Percentiles rank a stretch among this genome's conserved stretches.
Evolutionary conservation across 1,140 invertebrate genomes (phyloP).

Genomic region (Achatina immaculata): DNA sequence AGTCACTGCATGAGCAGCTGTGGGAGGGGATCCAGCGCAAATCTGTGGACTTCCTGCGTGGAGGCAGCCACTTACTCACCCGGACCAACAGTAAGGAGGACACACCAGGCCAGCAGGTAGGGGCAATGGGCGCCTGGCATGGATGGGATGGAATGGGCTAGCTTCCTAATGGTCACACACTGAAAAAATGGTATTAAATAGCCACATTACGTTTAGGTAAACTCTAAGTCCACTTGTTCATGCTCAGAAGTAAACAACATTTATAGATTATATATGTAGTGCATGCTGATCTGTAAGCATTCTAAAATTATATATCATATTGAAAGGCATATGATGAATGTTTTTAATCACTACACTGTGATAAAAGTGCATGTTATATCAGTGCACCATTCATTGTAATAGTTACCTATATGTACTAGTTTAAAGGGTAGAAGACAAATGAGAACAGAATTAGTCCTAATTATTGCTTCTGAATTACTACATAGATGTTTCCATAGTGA

Average conservation of each 20-base stretch:
- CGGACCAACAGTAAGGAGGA: conserved; percentile 63
- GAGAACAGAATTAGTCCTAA: too few relatives aligned
- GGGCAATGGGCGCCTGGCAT: conserved; percentile 4
- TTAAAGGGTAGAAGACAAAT: too few relatives aligned
- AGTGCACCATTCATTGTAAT: not conserved
- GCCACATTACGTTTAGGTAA: too few relatives aligned
- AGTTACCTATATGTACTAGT: not conserved
- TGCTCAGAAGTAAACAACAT: too few relatives aligned
- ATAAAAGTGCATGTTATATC: not conserved
- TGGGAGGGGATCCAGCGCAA: conserved; percentile 67
- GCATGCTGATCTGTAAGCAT: not conserved
- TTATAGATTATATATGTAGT: not conserved
- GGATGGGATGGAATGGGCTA: not conserved
- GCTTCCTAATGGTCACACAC: too few relatives aligned
- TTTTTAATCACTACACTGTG: not conserved
- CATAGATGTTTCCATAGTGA: too few relatives aligned
- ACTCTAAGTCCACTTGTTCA: too few relatives aligned
- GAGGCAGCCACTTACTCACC: conserved; percentile 60
- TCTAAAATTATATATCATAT: not conserved
- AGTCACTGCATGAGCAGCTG: conserved; percentile 59
- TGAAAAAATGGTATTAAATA: too few relatives aligned
- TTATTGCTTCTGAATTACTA: too few relatives aligned
- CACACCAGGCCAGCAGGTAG: conserved; percentile 40
- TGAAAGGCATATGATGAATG: not conserved
- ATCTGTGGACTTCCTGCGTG: conserved; percentile 64